Base-by-base conservation (phyloP, 2,797 vertebrate species). In the Acrossocheilus fasciatus region DNA sequence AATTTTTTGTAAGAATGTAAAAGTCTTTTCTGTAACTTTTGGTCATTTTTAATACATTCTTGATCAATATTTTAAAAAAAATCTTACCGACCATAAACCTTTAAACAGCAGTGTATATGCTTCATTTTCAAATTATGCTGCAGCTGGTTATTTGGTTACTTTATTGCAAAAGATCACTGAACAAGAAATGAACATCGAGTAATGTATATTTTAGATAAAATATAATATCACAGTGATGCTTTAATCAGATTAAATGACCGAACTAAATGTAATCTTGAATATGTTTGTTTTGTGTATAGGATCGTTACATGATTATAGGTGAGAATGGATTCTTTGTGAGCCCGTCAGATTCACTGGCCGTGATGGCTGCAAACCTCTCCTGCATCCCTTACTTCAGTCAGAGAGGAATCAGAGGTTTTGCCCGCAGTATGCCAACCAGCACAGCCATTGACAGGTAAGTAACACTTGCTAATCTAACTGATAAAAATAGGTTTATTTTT, bases 271-370 rank as follows among this genome's bases (percentile, higher is more conserved):
- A 74, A 76, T 39, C 12, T 74, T 69, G 23, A 3, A 11, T 52
- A 11, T 85, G 12, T 41, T 41, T 30, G 23, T 87, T 15, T 87
- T 4, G 11, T 89, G 66, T 34, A 45, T 92, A 99, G 98, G 98
- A 99, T 93, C 97, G 98, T 12, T 99, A 98, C 88, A 99, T 99
- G 98, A 97, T 99, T 91, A 96, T 99, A 1, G 98, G 98, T 90
- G 96, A 98, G 92, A 98, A 98, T 26, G 98, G 97, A 88, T 99
- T 99, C 93, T 99, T 99, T 84, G 97, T 99, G 90, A 99, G 97
- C 70, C 98, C 98, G 0, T 98, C 98, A 0, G 98, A 99, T 93
- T 99, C 98, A 0, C 84, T 99, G 93, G 98, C 98, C 88, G 92
- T 99, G 92, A 99, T 99, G 93, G 98, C 98, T 30, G 98, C 98